Evolutionary conservation across 2,113 vertebrate species (phyloP), one percentile per base, ranked within the genome.

Genomic region (Tachycineta bicolor): DNA sequence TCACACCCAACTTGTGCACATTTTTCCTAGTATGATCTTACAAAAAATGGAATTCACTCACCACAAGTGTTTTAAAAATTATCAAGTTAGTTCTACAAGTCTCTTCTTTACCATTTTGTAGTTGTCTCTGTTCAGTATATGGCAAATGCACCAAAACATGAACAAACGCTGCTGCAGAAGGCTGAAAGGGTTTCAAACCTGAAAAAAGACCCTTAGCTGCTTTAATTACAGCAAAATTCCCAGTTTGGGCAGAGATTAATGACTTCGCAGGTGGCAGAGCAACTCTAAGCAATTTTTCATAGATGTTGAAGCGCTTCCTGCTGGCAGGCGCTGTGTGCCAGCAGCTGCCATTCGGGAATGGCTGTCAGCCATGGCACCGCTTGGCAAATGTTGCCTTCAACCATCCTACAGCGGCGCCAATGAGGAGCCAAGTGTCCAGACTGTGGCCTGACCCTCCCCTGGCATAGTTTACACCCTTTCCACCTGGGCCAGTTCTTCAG

Each of bases 241-340:
- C 58, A n/a, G 18, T 58, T 89, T 80, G 46, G 83, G 79, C 90
- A 78, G 93, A 94, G 88, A 94, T 74, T 74, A 85, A 92, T 74
- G 94, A 52, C 86, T 93, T 80, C 24, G 63, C 86, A 92, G 92
- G 90, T 90, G 94, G 86, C 86, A 62, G 39, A 55, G 75, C 33
- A 1, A 10, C 43, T 83, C 43, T n/a, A 22, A 86, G 85, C 88
- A 14, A 25, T 80, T 81, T 68, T 80, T 90, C 59, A 24, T 41
- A 11, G 94, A 11, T 28, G 10, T 5, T 53, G 89, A 55, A 74
- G 31, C 1, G 0, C 53, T 46, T 88, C 70, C 90, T 43, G 69
- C 95, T 93, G 85, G 85, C 67, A 58, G 70, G 12, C 6, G 6
- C 10, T 0, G 0, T 4, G 25, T 41, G 82, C 63, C 67, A 62